These are phyloP conservation scores for Corythornis madagascariensis DNA, from an alignment of 2,113 vertebrate genomes.

Conservation along the genomic window DNA sequence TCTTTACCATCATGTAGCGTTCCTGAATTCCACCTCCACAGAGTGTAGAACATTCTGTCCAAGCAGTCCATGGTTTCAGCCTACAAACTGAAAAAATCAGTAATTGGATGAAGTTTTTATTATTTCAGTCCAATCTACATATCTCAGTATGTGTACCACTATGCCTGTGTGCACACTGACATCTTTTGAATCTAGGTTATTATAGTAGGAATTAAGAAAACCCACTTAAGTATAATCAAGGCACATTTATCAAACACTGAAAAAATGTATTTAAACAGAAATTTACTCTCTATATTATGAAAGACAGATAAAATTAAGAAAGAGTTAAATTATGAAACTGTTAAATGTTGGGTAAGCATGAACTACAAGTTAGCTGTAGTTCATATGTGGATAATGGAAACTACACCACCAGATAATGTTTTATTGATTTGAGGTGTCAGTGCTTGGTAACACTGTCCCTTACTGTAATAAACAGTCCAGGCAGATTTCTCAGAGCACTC, in stretches of 20 bases:
- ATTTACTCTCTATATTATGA: neutral
- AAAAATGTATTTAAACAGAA: neutral
- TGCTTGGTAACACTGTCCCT: neutral
- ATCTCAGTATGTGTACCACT: neutral
- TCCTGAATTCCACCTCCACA: conserved; percentile 97
- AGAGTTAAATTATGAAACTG: neutral
- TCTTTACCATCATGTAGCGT: conserved; percentile 95
- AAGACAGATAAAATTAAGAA: neutral
- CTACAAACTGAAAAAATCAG: conserved; percentile 82
- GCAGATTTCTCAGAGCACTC: neutral
- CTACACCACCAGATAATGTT: neutral
- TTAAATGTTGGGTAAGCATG: neutral
- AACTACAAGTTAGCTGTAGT: neutral
- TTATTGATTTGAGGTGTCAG: neutral
- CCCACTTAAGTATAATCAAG: neutral
- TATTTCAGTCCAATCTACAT: neutral
- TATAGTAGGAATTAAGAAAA: neutral
- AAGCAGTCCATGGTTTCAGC: conserved; percentile 95
- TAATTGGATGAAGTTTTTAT: neutral
- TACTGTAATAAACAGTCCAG: neutral
- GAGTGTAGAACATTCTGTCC: conserved; percentile 93
- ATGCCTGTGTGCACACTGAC: neutral
- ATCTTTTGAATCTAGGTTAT: neutral
- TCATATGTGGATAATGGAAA: neutral
- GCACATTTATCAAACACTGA: neutral